Evolutionary conservation across 1,140 invertebrate genomes (phyloP), one percentile per base, ranked within the genome.

Genomic region (Drosophila ercepeae): DNA sequence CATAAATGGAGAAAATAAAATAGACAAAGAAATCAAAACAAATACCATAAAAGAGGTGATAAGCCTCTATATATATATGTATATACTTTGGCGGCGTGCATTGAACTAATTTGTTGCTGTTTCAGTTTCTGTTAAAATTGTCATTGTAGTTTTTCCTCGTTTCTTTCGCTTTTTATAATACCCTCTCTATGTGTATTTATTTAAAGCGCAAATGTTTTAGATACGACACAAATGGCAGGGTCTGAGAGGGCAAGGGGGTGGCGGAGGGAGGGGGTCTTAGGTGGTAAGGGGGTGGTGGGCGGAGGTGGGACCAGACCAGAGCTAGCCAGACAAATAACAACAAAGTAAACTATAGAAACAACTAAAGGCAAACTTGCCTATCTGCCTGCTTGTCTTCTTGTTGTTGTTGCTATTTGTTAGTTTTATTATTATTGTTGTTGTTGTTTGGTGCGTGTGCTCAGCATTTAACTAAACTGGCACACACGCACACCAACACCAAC

Each of bases 121-220:
- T 68, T 13, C n/a, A 11, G 36, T 32, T 32, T 32, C 29, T n/a
- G 29, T 32, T 32, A n/a, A 32, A 32, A 32, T 32, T 32, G 29
- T 32, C 29, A 25, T 59, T 67, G 51, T 65, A 44, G 63, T 70
- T 81, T 81, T 73, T 39, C 59, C 52, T 59, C 44, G 52, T 70
- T 53, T 55, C 63, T 75, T 75, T 54, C 72, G 51, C 42, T 57
- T 75, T 61, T 83, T 84, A 81, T 86, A 76, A 86, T 86, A 76
- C 78, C 75, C 69, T 70, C 72, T 81, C 73, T 77, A 55, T 84
- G 68, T 82, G 73, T 88, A 88, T 88, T 88, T 88, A 88, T 88
- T 88, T 82, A 88, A 88, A 88, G 82, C 82, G 82, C 82, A 88
- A 88, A 88, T 88, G 82, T 78, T 88, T 86, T 88, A 88, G 82